Base-by-base conservation (phyloP, 64 coral and sea anemone genomes). In the Montipora efflorescens region DNA sequence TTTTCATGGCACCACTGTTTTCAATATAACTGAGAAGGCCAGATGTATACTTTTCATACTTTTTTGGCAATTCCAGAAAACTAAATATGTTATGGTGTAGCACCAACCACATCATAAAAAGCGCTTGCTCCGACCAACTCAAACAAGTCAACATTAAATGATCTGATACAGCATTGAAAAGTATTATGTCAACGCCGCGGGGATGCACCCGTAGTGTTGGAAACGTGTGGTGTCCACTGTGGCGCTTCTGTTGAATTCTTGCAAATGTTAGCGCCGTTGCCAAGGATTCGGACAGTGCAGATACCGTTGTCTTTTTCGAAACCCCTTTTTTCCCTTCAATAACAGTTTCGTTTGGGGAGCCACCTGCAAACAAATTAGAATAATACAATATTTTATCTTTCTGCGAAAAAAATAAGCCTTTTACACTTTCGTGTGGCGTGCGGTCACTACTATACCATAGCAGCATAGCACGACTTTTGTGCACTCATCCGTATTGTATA, bases 321-420 rank as follows among this genome's bases (percentile, higher is more conserved):
- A 57, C 71, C 18, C n/a, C 71, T 74, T 28, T n/a, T 74, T 74
- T 74, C n/a, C 9, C n/a, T 74, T 22, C 71, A n/a, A 22, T 74
- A 74, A 74, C 71, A 22, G 71, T 74, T 74, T 22, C 5, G 71
- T 22, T 22, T 8, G n/a, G 71, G n/a, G 71, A 74, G 71, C n/a
- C n/a, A 74, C n/a, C 71, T 74, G 71, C 71, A 74, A 74, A 74
- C 71, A 28, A 74, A 74, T 74, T 74, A 74, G 71, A 74, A 74
- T 74, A 74, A 74, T 74, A 28, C 71, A 74, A 74, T 74, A 74
- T 74, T 74, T 74, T 25, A 74, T 74, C 71, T 74, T 74, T 74
- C 4, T 74, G 71, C 22, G 18, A 74, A 74, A 74, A 74, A 25
- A 74, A 74, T 74, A n/a, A 74, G 71, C 71, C 71, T 74, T 74